phyloP scores from a whole-genome alignment of 2,113 vertebrate species.

The Turnix velox region DNA sequence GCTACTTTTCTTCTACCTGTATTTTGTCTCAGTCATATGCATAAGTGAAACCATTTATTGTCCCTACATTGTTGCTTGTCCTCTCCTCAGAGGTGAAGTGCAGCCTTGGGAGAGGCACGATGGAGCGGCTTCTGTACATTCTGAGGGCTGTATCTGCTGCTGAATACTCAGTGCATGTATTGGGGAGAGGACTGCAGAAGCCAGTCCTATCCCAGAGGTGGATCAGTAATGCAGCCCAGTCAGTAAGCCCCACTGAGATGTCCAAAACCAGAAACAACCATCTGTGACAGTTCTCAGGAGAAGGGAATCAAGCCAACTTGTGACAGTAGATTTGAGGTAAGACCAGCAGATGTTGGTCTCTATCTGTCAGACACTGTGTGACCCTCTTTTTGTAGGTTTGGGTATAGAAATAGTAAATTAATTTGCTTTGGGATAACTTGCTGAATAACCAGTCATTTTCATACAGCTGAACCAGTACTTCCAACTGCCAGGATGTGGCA shows the following conservation, averaged over 20 bases:
- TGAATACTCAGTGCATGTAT: accelerated
- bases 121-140: neutral
- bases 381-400: neutral
- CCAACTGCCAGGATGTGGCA: neutral
- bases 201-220: neutral
- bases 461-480: neutral
- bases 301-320: neutral
- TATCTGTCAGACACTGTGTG: neutral
- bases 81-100: neutral
- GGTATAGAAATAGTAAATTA: neutral
- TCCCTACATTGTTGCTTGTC: neutral
- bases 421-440: neutral
- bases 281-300: neutral
- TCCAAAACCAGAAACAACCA: neutral
- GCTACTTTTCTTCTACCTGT: neutral
- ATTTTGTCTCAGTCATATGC: neutral
- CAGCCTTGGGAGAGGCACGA: neutral
- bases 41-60: neutral
- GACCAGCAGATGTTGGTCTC: neutral
- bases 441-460: neutral
- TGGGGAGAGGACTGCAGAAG: neutral
- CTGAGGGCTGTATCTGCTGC: neutral
- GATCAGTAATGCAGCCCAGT: neutral
- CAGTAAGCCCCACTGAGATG: neutral
- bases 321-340: neutral